Evolutionary conservation across 2,113 vertebrate species (phyloP).

Genomic region (Microcebus griseorufus): DNA sequence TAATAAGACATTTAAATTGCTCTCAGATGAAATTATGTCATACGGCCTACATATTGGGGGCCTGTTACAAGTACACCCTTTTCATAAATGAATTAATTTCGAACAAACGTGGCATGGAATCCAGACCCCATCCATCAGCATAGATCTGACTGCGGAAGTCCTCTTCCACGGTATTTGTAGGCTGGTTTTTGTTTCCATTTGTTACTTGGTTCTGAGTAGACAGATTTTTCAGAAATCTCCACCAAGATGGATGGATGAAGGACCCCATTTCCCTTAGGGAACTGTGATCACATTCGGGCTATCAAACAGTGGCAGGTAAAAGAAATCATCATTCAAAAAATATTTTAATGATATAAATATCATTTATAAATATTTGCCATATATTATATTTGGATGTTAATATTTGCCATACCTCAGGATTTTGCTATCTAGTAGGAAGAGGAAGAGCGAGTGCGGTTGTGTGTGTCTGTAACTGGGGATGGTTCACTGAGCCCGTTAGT

Average conservation of each 20-base stretch:
- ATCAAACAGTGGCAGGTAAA: not conserved
- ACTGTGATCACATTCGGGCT: not conserved
- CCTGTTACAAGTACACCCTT: constrained; percentile 14
- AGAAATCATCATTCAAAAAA: not conserved
- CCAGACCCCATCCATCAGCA: not conserved
- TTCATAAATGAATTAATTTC: constrained; percentile 45
- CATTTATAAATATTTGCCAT: too few species aligned
- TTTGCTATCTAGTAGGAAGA: not conserved
- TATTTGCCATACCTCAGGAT: not conserved
- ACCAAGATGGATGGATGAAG: not conserved
- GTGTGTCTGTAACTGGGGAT: not conserved
- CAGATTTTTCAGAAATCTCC: not conserved
- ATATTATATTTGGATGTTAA: too few species aligned
- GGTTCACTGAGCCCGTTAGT: constrained; percentile 52
- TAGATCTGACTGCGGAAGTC: not conserved
- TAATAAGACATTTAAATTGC: constrained; percentile 66
- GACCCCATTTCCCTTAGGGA: not conserved
- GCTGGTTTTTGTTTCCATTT: not conserved
- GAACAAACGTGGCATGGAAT: not conserved
- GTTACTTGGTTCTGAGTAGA: not conserved
- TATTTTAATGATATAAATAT: too few species aligned
- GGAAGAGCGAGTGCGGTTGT: not conserved
- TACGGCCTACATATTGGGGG: not conserved
- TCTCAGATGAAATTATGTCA: constrained; percentile 62
- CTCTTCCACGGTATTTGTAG: not conserved